Conservation (phyloP, 2,888 invertebrate genomes). For the Euproctis similis region DNA sequence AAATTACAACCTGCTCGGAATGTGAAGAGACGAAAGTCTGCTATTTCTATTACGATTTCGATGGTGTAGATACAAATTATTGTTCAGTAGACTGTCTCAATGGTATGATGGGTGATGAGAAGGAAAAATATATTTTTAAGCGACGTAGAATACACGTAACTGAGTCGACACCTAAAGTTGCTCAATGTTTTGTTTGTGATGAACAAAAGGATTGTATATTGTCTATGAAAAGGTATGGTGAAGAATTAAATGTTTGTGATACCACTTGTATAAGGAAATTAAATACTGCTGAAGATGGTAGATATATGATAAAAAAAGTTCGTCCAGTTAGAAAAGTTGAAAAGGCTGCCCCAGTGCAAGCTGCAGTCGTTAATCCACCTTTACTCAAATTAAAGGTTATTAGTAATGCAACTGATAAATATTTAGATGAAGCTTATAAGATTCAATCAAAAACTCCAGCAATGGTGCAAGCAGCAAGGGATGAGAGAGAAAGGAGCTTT, state of each 20-base stretch:
- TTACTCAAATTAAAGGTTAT: slow-evolving; percentile 66
- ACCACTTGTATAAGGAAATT: slow-evolving; percentile 74
- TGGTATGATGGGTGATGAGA: slow-evolving; percentile 70
- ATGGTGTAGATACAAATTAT: slow-evolving; percentile 65
- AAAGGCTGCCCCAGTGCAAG: slow-evolving; percentile 3
- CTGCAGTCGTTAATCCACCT: slow-evolving; percentile 34
- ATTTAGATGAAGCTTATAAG: slow-evolving; percentile 69
- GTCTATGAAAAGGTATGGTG: slow-evolving; percentile 67
- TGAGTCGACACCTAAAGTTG: slow-evolving; percentile 40
- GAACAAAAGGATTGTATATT: slow-evolving; percentile 64
- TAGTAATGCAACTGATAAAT: slow-evolving; percentile 71
- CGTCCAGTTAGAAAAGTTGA: slow-evolving; percentile 3
- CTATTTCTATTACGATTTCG: slow-evolving; percentile 63
- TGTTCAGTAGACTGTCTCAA: slow-evolving; percentile 73
- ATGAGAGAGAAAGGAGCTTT: slow-evolving; percentile 76
- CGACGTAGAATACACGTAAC: slow-evolving; percentile 69
- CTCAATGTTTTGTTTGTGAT: slow-evolving; percentile 66
- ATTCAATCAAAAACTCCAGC: slow-evolving; percentile 76
- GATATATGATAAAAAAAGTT: slow-evolving; percentile 8
- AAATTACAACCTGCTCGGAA: slow-evolving; percentile 46
- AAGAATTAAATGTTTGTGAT: slow-evolving; percentile 69
- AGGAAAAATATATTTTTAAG: slow-evolving; percentile 72
- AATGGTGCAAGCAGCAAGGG: slow-evolving; percentile 74
- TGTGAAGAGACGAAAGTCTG: slow-evolving; percentile 61
- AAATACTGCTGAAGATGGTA: slow-evolving; percentile 48